Base-by-base conservation (phyloP, 2,113 vertebrate genomes). In the Sylvia atricapilla region DNA sequence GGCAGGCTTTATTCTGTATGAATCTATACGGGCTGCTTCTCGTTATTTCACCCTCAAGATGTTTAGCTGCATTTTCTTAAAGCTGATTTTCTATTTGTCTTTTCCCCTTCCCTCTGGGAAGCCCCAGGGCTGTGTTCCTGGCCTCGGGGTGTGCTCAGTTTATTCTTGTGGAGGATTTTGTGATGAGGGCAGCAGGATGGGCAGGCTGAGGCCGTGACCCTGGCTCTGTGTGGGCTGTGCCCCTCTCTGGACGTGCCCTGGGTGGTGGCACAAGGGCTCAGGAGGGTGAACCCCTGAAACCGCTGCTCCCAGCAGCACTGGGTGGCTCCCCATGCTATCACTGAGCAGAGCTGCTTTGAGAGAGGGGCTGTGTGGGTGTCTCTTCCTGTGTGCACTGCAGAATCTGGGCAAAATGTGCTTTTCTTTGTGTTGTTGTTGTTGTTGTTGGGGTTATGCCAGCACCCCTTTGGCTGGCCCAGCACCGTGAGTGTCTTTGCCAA, bases 51-150 rank as follows among this genome's bases (percentile, higher is more conserved):
- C 15, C 33, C 55, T 77, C 68, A 68, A 72, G 85, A 77, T 33
- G 79, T 84, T 81, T 63, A 90, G 79, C 55, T 89, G 52, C 20
- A 60, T 90, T 90, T 92, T 93, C 64, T 89, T 90, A 72, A 75
- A 88, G 49, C 49, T 84, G 52, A 80, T 74, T 85, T 62, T 27
- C 14, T 8, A n/a, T n/a, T n/a, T n/a, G n/a, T 35, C 13, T 62
- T 35, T 69, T 33, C 24, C 31, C 9, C 63, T 91, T 81, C 19
- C 37, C 37, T 60, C 28, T 25, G 50, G 21, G 44, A 88, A 66
- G 46, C 49, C 49, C 37, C 31, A 31, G 27, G 81, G 58, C 77
- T 75, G 52, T 24, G 17, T 78, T 93, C 35, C 60, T 49, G 73
- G 73, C 50, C 33, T 27, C 18, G 41, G 35, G 44, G 19, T 88